Evolutionary conservation across 2,113 vertebrate species (phyloP), one percentile per base, ranked within the genome.

Genomic region (Toxotes chatareus): DNA sequence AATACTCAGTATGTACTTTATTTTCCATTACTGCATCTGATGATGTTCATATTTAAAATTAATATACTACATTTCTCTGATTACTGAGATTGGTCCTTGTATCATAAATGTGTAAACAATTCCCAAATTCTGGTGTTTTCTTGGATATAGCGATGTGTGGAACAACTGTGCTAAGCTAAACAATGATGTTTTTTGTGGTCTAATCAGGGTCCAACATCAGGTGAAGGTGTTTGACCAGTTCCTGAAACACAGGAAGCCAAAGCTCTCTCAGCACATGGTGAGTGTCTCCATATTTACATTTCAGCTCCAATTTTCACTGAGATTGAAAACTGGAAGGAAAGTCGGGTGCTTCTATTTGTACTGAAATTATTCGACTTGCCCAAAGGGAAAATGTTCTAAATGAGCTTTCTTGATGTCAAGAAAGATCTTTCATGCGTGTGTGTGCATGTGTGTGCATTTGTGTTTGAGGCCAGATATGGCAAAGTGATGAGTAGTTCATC

Each of bases 231-330:
- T 96, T 70, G 90, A 95, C 32, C 91, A 94, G 82, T 86, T 96
- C 21, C 82, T 95, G 32, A 95, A 92, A 66, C 93, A 95, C 88
- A 89, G 94, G 79, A 93, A 92, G 64, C 94, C 94, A 6, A 66
- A 73, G 53, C 90, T 96, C n/a, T 94, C 69, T 23, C 86, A 94
- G 68, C 95, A 95, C 80, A 31, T 95, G 91, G 95, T 95, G 59
- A 93, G 93, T 90, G 38, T 27, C 13, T 55, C 4, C 23, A 4
- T 7, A 36, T 7, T 53, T 65, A 51, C 0, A 12, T 10, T 56
- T 38, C 32, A n/a, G 16, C 1, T 56, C 36, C 10, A 4, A 4
- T 14, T 4, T 9, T 69, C 19, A 19, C n/a, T 32, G 63, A 38
- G 21, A 49, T 40, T 46, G 42, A 59, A 62, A 47, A 46, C 36